Evolutionary conservation across 2,888 invertebrate genomes (phyloP).

Genomic region (Rhagium mordax): DNA sequence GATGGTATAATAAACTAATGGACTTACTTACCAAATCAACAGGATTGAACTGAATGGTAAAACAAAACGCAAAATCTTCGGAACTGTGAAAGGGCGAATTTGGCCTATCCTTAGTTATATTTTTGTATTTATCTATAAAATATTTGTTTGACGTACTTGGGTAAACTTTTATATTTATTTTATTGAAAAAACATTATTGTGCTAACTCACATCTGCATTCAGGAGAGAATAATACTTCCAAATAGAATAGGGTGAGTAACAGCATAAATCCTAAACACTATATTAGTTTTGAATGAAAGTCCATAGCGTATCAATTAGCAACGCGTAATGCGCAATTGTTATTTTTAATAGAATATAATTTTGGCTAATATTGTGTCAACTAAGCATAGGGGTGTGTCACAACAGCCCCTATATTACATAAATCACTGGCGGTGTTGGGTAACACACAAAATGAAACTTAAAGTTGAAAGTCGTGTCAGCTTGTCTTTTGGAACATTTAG

Average conservation of each 20-base stretch:
- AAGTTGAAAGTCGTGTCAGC: conserved; percentile 58
- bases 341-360: conserved; percentile 62
- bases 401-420: conserved; percentile 59
- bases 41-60: too few species aligned
- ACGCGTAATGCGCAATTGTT: conserved; percentile 62
- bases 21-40: too few species aligned
- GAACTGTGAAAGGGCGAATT: too few species aligned
- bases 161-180: too few species aligned
- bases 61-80: too few species aligned
- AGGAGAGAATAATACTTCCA: neutral
- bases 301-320: conserved; percentile 62
- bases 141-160: too few species aligned
- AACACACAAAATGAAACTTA: conserved; percentile 47
- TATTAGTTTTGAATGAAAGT: conserved; percentile 51
- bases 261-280: conserved; percentile 13
- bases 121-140: too few species aligned
- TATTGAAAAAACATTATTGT: neutral
- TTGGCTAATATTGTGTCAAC: conserved; percentile 62
- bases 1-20: too few species aligned
- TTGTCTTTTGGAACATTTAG: conserved; percentile 53
- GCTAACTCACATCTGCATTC: conserved; percentile 1
- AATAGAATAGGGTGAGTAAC: conserved; percentile 12
- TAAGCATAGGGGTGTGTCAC: conserved; percentile 64
- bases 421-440: conserved; percentile 53
- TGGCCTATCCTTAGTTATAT: too few species aligned